Evolutionary conservation across 2,797 vertebrate genomes (phyloP).

Genomic region (Melanotaenia trifasciata): DNA sequence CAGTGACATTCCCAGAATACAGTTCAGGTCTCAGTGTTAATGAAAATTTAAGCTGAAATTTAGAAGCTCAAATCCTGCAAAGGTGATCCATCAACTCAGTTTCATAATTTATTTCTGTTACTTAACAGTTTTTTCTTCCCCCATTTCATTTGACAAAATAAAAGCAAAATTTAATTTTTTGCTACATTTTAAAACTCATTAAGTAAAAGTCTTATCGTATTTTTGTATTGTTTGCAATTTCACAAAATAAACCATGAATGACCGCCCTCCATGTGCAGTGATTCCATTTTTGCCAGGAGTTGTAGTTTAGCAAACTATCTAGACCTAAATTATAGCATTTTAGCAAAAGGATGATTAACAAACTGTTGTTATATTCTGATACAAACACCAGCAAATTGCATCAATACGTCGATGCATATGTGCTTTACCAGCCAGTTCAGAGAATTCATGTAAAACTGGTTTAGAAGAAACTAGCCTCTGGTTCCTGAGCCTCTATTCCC

Average conservation of each 20-base stretch:
- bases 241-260: background rate
- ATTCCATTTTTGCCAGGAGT: background rate
- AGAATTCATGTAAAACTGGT: background rate
- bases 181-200: background rate
- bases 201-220: background rate
- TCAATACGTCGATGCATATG: background rate
- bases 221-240: background rate
- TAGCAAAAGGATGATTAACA: background rate
- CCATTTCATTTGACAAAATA: no score
- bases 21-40: no score
- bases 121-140: no score
- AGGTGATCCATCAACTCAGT: background rate
- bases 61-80: background rate
- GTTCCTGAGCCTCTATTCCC: conserved; percentile 1
- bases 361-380: background rate
- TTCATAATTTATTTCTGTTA: background rate
- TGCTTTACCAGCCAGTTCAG: background rate
- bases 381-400: background rate
- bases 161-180: no score
- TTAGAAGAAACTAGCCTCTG: background rate
- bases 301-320: background rate
- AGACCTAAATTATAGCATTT: background rate
- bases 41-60: no score
- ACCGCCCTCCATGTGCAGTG: background rate
- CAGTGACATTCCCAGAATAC: background rate